A percentile compares a stretch with the other conserved stretches of the same genome.
Evolutionary conservation across 2,113 vertebrate genomes (phyloP).

Genomic region (Pyxicephalus adspersus): DNA sequence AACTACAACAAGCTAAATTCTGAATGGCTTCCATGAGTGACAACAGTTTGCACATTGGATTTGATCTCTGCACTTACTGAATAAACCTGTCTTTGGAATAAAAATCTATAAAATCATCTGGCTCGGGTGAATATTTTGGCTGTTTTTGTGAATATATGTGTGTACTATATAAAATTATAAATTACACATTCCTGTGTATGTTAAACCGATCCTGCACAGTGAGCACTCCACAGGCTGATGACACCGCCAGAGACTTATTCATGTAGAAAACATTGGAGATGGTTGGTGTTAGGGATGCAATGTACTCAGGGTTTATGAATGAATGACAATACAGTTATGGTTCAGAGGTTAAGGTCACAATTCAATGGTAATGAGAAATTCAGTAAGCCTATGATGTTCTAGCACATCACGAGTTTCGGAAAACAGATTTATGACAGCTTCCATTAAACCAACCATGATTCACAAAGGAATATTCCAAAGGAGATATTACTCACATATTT

Average conservation of each 20-base stretch:
- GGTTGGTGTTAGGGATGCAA: neutral
- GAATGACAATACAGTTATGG: conserved; percentile 5
- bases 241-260: neutral
- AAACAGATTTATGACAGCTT: neutral
- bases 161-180: too few species aligned
- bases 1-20: too few species aligned
- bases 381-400: neutral
- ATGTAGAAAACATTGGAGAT: neutral
- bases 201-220: too few species aligned
- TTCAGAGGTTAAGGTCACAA: neutral
- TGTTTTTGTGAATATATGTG: too few species aligned
- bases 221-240: neutral
- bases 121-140: too few species aligned
- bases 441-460: neutral
- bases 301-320: conserved; percentile 30
- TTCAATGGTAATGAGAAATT: neutral
- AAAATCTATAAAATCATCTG: too few species aligned
- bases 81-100: too few species aligned
- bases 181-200: too few species aligned
- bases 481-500: conserved; percentile 75
- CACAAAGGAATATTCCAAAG: neutral
- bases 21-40: too few species aligned
- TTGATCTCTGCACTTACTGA: too few species aligned
- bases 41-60: too few species aligned
- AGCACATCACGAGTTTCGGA: neutral